Evolutionary conservation across 2,888 invertebrate species (phyloP), one percentile per base, ranked within the genome.

Genomic region (Ophraella communa): DNA sequence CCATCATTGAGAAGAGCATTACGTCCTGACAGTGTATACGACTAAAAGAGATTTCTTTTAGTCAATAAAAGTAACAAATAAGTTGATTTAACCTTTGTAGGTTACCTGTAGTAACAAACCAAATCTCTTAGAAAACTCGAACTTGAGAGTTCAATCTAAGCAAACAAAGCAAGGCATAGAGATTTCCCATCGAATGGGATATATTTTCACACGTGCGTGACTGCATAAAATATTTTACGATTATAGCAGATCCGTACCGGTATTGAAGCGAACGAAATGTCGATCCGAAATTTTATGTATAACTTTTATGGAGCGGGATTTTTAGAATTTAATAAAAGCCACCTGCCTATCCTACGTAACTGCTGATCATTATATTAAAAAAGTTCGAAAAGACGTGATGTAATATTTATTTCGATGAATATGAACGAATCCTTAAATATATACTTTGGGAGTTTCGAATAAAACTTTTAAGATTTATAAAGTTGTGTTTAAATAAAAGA

Each of bases 281-380:
- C 66, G 57, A 62, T 66, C 62, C 55, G 54, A 33, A 57, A 65
- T 64, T 66, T 68, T 62, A 66, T 62, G 66, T 66, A 51, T 56
- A 68, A 64, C 53, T 66, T 68, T 66, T 68, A 68, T 62, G 66
- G 53, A 11, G 56, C 56, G 56, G 62, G 56, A 66, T 65, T 68
- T 68, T 63, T 64, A 56, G 68, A 61, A 65, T 68, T 68, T 66
- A 66, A 68, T 68, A 66, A 64, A 68, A 68, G 51, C 51, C 68
- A 68, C 66, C 65, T 68, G 66, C 60, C 63, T 66, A 42, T 57
- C 33, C 47, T 30, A 44, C 66, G 62, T 60, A 45, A 64, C 42
- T 57, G 51, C 62, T 59, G 66, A 65, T 68, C 66, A 66, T 68
- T 62, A 65, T 68, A 68, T 68, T 68, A 57, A 66, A 68, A 66